phyloP scores from a whole-genome alignment of 2,113 vertebrate species.

The Oophaga pumilio region DNA sequence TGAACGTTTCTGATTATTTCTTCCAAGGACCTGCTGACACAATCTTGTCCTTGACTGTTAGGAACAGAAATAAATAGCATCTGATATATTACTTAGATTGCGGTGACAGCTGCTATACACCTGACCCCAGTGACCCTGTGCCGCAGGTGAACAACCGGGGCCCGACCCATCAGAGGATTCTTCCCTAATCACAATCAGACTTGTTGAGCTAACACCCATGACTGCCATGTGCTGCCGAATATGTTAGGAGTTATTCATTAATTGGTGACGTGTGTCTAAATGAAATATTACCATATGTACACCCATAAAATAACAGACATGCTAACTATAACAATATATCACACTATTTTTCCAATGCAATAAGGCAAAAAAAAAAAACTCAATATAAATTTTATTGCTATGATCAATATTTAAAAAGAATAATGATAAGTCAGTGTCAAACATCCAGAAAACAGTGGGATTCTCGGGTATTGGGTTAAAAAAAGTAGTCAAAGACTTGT shows the following conservation, averaged over 20 bases:
- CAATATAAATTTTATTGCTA: too few relatives aligned
- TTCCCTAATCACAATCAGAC: background rate
- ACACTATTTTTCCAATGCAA: background rate
- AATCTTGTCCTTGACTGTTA: background rate
- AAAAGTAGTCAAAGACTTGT: too few relatives aligned
- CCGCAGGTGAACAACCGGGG: constrained; percentile 15
- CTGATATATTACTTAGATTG: background rate
- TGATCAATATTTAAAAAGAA: too few relatives aligned
- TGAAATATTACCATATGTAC: background rate
- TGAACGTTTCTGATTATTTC: background rate
- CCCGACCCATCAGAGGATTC: background rate
- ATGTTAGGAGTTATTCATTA: background rate
- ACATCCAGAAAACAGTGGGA: too few relatives aligned
- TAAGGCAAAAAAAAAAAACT: background rate
- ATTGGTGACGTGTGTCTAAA: background rate
- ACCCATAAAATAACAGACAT: too few relatives aligned
- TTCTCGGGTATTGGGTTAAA: too few relatives aligned
- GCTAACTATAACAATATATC: background rate
- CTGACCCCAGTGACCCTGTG: constrained; percentile 8
- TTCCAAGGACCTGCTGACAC: background rate
- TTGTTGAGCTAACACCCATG: too few relatives aligned
- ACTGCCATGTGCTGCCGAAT: background rate
- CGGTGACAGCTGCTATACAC: constrained; percentile 24
- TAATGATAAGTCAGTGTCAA: too few relatives aligned
- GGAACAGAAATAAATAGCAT: constrained; percentile 8